These are phyloP conservation scores for Rhynchomys soricoides DNA, from an alignment of 2,113 vertebrate genomes.

Conservation along the genomic window DNA sequence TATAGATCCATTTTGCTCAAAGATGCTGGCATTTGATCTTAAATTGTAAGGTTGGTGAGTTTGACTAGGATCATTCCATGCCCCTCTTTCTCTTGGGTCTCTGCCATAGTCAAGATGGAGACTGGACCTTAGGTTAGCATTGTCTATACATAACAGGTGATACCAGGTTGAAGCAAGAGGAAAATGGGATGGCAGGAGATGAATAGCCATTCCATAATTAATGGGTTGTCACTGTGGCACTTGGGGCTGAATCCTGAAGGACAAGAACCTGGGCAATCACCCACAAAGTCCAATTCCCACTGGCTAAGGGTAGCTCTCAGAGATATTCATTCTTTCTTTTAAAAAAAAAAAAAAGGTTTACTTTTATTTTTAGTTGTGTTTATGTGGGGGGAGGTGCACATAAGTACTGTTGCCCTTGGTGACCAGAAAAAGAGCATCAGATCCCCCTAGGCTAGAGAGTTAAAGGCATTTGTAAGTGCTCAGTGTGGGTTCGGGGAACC, in stretches of 20 bases:
- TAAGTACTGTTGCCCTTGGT: neutral
- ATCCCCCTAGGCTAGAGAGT: neutral
- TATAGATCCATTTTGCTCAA: neutral
- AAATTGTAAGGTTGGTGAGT: neutral
- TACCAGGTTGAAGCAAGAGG: neutral
- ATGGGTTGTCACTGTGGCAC: too few relatives aligned
- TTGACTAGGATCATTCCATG: neutral
- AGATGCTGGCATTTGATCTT: neutral
- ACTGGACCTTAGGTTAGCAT: neutral
- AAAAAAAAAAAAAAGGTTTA: neutral
- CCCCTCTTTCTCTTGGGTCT: neutral
- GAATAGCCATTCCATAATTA: neutral
- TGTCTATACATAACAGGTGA: neutral
- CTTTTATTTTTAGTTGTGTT: neutral
- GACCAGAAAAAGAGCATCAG: neutral
- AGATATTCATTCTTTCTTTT: neutral
- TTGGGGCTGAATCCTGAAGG: neutral
- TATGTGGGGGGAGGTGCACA: too few relatives aligned
- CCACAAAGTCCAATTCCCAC: fast-evolving
- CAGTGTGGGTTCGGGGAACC: neutral
- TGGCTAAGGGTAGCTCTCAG: neutral
- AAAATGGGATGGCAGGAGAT: neutral
- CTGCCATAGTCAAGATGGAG: neutral
- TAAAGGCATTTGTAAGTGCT: neutral
- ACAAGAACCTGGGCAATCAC: fast-evolving